Conservation (phyloP, 2,113 vertebrate species). For the Spheniscus mendiculus region DNA sequence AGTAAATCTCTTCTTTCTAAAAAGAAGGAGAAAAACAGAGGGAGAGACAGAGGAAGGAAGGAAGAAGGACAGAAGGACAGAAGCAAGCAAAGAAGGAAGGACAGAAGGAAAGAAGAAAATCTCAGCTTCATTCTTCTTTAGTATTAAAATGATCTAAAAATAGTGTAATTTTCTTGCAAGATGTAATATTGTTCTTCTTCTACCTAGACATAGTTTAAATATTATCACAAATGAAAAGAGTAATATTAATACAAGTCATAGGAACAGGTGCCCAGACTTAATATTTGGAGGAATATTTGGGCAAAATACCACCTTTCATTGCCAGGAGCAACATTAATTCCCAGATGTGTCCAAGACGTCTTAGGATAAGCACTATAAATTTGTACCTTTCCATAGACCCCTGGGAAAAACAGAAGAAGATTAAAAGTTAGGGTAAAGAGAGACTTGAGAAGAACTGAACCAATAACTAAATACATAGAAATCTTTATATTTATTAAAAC, state of each 20-base stretch:
- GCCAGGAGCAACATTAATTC: constrained; percentile 61
- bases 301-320: constrained; percentile 75
- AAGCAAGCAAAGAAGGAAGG: no score
- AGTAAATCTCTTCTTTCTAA: background rate
- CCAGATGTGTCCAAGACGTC: constrained; percentile 74
- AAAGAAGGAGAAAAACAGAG: background rate
- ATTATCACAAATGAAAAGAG: background rate
- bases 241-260: background rate
- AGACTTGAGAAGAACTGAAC: background rate
- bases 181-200: background rate
- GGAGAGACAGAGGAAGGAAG: background rate
- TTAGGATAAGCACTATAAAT: constrained; percentile 72
- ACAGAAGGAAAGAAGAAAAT: background rate
- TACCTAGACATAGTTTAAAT: background rate
- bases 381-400: constrained; percentile 73
- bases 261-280: background rate
- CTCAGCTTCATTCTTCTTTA: background rate
- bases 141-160: background rate
- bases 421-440: background rate
- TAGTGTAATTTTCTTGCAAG: background rate
- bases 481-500: background rate
- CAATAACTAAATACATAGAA: background rate
- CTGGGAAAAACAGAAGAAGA: constrained; percentile 49
- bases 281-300: background rate
- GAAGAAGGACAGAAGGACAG: background rate